Base-by-base conservation (phyloP, 1,140 invertebrate genomes). In the Magallana angulata region DNA sequence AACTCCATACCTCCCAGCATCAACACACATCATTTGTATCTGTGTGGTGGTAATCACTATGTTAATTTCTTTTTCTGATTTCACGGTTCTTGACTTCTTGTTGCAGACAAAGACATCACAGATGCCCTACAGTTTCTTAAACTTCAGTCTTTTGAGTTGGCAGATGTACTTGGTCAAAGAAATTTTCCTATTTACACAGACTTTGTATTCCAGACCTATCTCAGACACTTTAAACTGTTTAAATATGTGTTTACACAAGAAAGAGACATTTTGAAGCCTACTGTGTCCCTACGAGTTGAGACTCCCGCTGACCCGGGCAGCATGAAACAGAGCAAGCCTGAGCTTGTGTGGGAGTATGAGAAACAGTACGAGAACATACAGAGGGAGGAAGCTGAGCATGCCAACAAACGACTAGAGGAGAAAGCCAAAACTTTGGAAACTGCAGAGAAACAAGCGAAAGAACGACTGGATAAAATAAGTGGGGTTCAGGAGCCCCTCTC, bases 181-280 rank as follows among this genome's bases (percentile, higher is more conserved):
- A 91, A 93, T 82, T 91, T 91, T 82, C 91, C 92, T 84, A 88
- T 93, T n/a, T 93, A 90, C 81, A 91, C 90, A 58, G 91, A 93
- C 36, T 92, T 91, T 88, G 68, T 94, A 48, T 93, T 93, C 89
- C 87, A 89, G 18, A 93, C 93, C 57, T 91, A 93, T 30, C 86
- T 94, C 57, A 86, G 89, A 24, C 93, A 94, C 84, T 93, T 92
- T 82, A 93, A 93, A 89, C 88, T 94, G 6, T 93, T 91, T 86
- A 90, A 93, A 82, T 91, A 87, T 88, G 92, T 92, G 14, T 92
- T 93, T 64, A 90, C 90, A 57, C 80, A 89, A 56, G 86, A 90
- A 16, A 84, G 92, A 87, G 86, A 91, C 57, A 86, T 87, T 82
- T 84, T 88, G 24, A 87, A 84, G 9, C 91, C 92, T 57, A 84